Evolutionary conservation across 2,888 invertebrate species (phyloP).

Genomic region (Amphiduros pacificus): DNA sequence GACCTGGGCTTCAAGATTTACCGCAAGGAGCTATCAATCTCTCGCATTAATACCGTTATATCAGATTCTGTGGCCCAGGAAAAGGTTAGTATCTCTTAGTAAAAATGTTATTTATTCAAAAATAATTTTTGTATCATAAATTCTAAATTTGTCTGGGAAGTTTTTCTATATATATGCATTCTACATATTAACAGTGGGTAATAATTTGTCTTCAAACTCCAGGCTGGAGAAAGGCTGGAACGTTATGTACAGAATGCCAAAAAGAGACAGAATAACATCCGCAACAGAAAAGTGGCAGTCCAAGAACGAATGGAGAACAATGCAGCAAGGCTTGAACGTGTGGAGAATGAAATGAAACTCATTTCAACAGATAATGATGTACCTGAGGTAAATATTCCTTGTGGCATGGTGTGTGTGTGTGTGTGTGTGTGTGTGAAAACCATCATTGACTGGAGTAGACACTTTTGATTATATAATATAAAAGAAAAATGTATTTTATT

Average conservation of each 20-base stretch:
- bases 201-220: too few species aligned
- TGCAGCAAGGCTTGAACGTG: conserved; percentile 12
- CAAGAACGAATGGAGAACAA: conserved; percentile 22
- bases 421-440: too few species aligned
- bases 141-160: neutral
- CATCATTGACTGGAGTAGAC: too few species aligned
- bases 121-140: neutral
- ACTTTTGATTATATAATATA: neutral
- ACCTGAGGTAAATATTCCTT: conserved; percentile 15
- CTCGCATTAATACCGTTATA: conserved; percentile 10
- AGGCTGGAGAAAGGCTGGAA: too few species aligned
- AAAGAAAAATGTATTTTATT: neutral
- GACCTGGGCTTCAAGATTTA: conserved; percentile 45
- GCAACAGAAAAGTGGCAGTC: conserved; percentile 7
- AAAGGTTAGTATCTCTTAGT: neutral
- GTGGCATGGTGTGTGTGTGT: too few species aligned
- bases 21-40: conserved; percentile 33
- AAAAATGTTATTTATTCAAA: neutral
- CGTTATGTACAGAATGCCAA: neutral
- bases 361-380: neutral
- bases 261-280: conserved; percentile 10
- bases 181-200: too few species aligned
- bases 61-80: neutral
- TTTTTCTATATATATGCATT: too few species aligned
- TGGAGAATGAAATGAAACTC: conserved; percentile 9